Conservation (phyloP, 2,797 vertebrate genomes). For the Enteromius argenteus region DNA sequence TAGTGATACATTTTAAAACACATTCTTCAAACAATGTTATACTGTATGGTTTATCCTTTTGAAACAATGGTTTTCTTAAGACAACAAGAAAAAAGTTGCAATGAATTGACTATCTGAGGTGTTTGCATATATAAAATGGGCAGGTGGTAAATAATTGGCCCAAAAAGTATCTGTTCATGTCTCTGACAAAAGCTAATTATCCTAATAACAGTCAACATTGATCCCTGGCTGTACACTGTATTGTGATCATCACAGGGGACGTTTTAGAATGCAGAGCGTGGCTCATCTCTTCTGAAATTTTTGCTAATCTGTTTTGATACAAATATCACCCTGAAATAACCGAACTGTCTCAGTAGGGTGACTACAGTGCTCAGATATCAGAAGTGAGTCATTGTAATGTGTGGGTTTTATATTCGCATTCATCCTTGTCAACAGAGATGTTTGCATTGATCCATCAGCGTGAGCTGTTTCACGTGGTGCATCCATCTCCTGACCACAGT, state of each 20-base stretch:
- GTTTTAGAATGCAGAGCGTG: slow-evolving; percentile 16
- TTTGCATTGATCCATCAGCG: slow-evolving; percentile 63
- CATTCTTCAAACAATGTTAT: no score
- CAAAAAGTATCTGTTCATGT: not conserved
- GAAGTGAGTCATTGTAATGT: slow-evolving; percentile 57
- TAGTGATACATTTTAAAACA: not conserved
- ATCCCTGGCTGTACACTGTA: not conserved
- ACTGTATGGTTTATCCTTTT: no score
- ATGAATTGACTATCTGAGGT: not conserved
- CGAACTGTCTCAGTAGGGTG: slow-evolving; percentile 14
- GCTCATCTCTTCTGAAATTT: slow-evolving; percentile 39
- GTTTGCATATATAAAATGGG: slow-evolving; percentile 1
- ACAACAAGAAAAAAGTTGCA: not conserved
- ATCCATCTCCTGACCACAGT: slow-evolving; percentile 20
- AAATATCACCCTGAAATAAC: slow-evolving; percentile 42
- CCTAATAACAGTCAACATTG: slow-evolving; percentile 23
- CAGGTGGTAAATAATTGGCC: not conserved
- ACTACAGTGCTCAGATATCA: slow-evolving; percentile 36
- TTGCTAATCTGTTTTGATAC: slow-evolving; percentile 43
- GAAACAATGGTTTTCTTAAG: not conserved
- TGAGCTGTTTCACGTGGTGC: slow-evolving; percentile 27
- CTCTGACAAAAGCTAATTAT: slow-evolving; percentile 3
- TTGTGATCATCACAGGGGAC: slow-evolving; percentile 20
- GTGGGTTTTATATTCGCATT: slow-evolving; percentile 52
- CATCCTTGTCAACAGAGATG: slow-evolving; percentile 59